Conservation (phyloP, 1,140 invertebrate genomes). For the Formica selysi region DNA sequence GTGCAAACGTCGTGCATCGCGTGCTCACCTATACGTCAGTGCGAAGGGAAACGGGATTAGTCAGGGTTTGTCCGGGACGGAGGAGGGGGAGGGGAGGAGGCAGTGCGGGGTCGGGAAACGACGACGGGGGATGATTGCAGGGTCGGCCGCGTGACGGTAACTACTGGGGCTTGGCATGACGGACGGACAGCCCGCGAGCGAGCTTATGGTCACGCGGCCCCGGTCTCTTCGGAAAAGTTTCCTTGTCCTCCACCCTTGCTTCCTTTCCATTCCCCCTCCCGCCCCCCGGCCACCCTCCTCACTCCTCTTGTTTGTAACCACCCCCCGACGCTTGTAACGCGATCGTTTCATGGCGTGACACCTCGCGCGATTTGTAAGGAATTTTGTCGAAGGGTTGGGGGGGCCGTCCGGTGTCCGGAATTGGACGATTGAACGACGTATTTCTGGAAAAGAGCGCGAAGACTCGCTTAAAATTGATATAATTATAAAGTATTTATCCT, state of each 20-base stretch:
- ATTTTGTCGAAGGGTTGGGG: slow-evolving; percentile 46
- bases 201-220: slow-evolving; percentile 78
- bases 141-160: slow-evolving; percentile 84
- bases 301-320: not conserved
- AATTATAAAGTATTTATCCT: no score
- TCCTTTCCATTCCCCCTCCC: not conserved
- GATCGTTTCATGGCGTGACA: slow-evolving; percentile 72
- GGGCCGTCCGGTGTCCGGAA: slow-evolving; percentile 23
- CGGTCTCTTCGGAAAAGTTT: slow-evolving; percentile 76
- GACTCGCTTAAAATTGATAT: no score
- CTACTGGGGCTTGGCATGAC: slow-evolving; percentile 83
- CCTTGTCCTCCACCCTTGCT: slow-evolving; percentile 30
- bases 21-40: slow-evolving; percentile 83
- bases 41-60: slow-evolving; percentile 82
- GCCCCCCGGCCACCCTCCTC: no score
- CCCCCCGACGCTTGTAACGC: slow-evolving; percentile 38
- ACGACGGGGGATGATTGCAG: slow-evolving; percentile 82
- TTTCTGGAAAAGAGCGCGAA: not conserved
- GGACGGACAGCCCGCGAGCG: slow-evolving; percentile 79
- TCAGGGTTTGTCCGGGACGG: slow-evolving; percentile 78
- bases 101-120: slow-evolving; percentile 64
- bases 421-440: not conserved
- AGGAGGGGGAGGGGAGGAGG: slow-evolving; percentile 26
- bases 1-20: slow-evolving; percentile 80
- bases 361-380: slow-evolving; percentile 71